Conservation (phyloP, 2,888 invertebrate genomes). For the Chironomus riparius region DNA sequence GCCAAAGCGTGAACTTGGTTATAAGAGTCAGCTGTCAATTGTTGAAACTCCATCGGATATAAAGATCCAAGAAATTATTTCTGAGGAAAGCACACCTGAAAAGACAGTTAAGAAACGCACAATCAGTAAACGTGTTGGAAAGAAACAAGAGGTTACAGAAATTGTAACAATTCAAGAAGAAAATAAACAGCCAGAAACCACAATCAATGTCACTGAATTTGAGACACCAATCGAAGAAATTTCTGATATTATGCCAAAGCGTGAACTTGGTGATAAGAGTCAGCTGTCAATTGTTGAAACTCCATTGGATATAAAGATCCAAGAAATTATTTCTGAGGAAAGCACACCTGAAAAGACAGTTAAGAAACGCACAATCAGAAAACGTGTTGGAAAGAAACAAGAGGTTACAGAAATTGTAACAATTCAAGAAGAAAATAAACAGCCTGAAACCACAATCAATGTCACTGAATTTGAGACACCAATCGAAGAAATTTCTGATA, state of each 20-base stretch:
- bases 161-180: background rate
- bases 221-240: background rate
- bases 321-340: background rate
- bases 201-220: background rate
- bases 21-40: background rate
- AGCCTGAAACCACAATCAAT: background rate
- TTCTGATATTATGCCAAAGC: background rate
- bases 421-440: background rate
- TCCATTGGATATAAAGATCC: background rate
- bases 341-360: background rate
- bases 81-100: background rate
- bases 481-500: background rate
- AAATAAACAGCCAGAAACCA: background rate
- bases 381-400: background rate
- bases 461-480: background rate
- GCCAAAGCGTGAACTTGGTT: background rate
- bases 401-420: background rate
- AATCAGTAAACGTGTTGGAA: background rate
- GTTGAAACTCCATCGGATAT: background rate
- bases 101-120: background rate
- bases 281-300: background rate
- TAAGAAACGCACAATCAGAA: background rate
- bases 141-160: background rate
- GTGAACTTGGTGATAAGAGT: background rate
- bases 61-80: background rate